Base-by-base conservation (phyloP, 2,797 vertebrate genomes). In the Pangasius sanitwongsei region DNA sequence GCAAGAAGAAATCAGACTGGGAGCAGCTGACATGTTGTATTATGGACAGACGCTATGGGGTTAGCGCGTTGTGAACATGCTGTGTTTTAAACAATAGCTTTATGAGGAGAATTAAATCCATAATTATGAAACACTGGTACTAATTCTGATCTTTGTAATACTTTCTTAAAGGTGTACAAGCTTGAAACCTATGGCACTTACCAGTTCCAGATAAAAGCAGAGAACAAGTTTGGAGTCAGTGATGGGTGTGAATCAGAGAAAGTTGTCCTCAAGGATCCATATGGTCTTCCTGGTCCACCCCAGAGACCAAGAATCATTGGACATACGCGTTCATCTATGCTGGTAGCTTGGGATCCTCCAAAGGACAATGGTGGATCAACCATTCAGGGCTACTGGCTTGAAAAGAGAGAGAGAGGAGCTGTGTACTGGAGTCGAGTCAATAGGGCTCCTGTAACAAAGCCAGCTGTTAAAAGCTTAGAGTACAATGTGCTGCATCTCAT, bases 211-310 rank as follows among this genome's bases (percentile, higher is more conserved):
- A 96, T 99, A 89, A 98, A 97, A 91, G 98, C 99, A 65, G 97
- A 97, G 91, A 99, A 99, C 94, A 99, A 98, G 94, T 99, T 97
- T 0, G 99, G 99, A 63, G 92, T 95, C 93, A 99, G 99, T n/a
- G 98, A 99, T 74, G 98, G 97, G 88, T 99, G 98, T 77, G 97
- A 98, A 88, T 99, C 99, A n/a, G 98, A 99, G 91, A 99, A 98
- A 94, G 97, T 98, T 88, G 95, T 97, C 89, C 97, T 99, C 89
- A 97, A 96, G 93, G 98, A 99, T 96, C 98, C 98, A 2, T 99
- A 96, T 18, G 97, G 98, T 80, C 97, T 98, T 88, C 99, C 99
- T 72, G 98, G 99, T 92, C 97, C 98, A 77, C 99, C 99, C 25
- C 96, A 97, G 91, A 98, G 98, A 91, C 97, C 99, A 72, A 97